Base-by-base conservation (phyloP, 2,113 vertebrate species). In the Coracopsis vasa region DNA sequence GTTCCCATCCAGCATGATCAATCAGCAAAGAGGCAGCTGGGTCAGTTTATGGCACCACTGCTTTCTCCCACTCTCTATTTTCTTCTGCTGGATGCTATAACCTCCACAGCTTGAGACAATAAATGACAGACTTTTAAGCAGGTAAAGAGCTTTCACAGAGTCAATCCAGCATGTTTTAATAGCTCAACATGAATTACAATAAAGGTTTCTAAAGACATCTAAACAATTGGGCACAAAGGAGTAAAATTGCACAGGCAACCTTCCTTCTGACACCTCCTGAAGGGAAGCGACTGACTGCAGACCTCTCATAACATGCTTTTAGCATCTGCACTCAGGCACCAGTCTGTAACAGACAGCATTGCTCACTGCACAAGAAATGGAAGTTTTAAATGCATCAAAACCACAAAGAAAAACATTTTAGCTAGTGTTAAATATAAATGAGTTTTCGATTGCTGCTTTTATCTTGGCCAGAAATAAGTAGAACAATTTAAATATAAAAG, bases 331-430 rank as follows among this genome's bases (percentile, higher is more conserved):
- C 60, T 60, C 7, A 7, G 6, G 1, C 70, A 58, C 29, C 64
- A 58, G 60, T 35, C 54, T 79, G 10, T 41, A 88, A 47, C 33
- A 88, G 72, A 80, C 50, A 90, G 51, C 35, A 51, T 17, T 42
- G 20, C 61, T 71, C 47, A 9, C 3, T 81, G 47, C 44, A 90
- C 17, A 6, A 71, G 69, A 89, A 94, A 90, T 51, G 9, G 42
- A 86, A 81, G 56, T 39, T 94, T 71, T 80, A 86, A 88, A 88
- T 51, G 65, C 69, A 90, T 71, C 79, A 50, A 86, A 95, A 88
- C 51, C 86, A 71, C 80, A 86, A 88, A 88, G 70, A 80, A 90
- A 94, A 88, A 85, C 72, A 84, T 79, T 95, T 93, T 79, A 88
- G 72, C 48, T 72, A 33, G 56, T 1, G 1, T 88, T 96, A 94